These are phyloP conservation scores for Lepidurus apus DNA, from an alignment of 1,140 invertebrate genomes.

Conservation along the genomic window DNA sequence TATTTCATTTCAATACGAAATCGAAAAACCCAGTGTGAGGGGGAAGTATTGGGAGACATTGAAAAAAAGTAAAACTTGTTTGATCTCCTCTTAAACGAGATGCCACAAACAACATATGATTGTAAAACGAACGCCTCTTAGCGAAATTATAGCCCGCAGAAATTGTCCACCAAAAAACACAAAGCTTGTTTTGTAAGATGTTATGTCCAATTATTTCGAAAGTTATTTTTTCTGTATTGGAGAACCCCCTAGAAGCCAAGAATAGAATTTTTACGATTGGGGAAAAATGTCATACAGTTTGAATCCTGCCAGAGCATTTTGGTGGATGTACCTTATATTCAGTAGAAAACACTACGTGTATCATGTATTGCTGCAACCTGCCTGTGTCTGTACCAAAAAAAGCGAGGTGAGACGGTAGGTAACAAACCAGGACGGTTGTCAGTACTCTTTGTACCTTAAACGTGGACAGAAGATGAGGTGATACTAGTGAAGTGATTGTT, in stretches of 20 bases:
- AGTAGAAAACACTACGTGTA: not conserved
- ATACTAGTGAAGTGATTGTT: not conserved
- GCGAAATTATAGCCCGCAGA: not conserved
- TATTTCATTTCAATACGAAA: conserved; percentile 22
- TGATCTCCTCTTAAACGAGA: conserved; percentile 21
- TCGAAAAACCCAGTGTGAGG: conserved; percentile 3
- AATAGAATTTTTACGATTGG: conserved; percentile 13
- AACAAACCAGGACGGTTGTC: not conserved
- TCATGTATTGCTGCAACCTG: not conserved
- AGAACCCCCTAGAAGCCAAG: conserved; percentile 17
- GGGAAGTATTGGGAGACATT: not conserved
- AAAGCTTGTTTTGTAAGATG: conserved; percentile 19
- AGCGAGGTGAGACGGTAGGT: not conserved
- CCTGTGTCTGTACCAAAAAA: not conserved
- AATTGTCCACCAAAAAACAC: conserved; percentile 6
- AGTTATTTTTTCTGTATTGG: conserved; percentile 15
- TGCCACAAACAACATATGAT: conserved; percentile 2
- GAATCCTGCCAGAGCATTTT: not conserved
- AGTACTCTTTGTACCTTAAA: not conserved
- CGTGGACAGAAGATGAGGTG: not conserved
- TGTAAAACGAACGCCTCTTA: conserved; percentile 7
- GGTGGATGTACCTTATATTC: not conserved
- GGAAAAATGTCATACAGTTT: not conserved
- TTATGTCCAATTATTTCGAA: not conserved
- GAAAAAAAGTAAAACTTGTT: conserved; percentile 15